Evolutionary conservation across 2,888 invertebrate genomes (phyloP).

Genomic region (Kryphioiulus occultus): DNA sequence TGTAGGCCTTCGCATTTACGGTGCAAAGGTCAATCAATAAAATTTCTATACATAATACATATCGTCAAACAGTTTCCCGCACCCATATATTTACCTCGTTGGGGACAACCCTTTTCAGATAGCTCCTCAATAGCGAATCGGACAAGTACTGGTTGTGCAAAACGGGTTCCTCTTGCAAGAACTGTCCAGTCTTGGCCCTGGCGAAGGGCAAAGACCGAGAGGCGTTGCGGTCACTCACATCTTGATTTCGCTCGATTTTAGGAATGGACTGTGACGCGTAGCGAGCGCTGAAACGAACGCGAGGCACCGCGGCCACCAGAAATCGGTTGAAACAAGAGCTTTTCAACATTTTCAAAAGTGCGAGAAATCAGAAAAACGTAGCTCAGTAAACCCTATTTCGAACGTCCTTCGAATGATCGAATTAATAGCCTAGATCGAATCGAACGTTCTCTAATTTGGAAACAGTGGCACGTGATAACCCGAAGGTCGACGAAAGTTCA

Average conservation of each 20-base stretch:
- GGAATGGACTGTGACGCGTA: neutral
- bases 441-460: too few species aligned
- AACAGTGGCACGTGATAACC: too few species aligned
- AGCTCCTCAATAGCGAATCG: conserved; percentile 61
- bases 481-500: too few species aligned
- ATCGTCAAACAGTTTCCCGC: too few species aligned
- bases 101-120: conserved; percentile 61
- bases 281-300: neutral
- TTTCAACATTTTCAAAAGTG: neutral
- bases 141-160: conserved; percentile 63
- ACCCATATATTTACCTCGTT: conserved; percentile 61
- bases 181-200: conserved; percentile 60
- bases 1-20: too few species aligned
- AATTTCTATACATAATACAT: too few species aligned
- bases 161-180: conserved; percentile 62
- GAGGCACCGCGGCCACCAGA: too few species aligned
- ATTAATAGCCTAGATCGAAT: too few species aligned
- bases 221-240: neutral
- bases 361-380: too few species aligned
- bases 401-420: too few species aligned
- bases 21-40: too few species aligned
- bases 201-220: conserved; percentile 54
- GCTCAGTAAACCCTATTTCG: too few species aligned
- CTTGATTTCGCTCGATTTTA: neutral
- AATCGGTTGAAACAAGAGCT: neutral